A percentile compares a stretch with the other conserved stretches of the same genome.
These are phyloP conservation scores for Sebastes matsubarae DNA, from an alignment of 2,797 vertebrate genomes.

Conservation along the genomic window DNA sequence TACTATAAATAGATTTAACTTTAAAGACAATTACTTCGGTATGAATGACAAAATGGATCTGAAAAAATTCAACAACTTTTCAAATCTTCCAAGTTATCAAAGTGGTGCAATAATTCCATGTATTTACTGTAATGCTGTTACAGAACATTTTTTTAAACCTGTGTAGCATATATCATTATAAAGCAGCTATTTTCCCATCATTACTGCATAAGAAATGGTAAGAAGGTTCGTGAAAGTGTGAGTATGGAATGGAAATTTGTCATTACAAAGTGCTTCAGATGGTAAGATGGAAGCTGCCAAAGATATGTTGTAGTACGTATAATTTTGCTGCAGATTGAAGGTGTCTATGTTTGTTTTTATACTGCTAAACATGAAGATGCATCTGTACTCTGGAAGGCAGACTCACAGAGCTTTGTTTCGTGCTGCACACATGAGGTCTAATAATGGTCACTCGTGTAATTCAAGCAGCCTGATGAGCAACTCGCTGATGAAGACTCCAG, in stretches of 20 bases:
- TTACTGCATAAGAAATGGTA: not conserved
- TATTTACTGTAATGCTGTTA: not conserved
- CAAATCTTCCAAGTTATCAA: not conserved
- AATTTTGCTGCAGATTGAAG: not conserved
- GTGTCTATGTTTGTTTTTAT: not conserved
- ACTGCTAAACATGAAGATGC: not conserved
- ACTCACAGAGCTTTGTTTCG: not conserved
- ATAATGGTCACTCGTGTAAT: conserved; percentile 40
- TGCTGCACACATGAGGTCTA: not conserved
- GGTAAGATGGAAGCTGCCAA: not conserved
- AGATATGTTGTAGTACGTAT: not conserved
- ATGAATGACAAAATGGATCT: not conserved
- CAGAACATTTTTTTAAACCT: not conserved
- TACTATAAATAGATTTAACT: not conserved
- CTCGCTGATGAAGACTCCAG: conserved; percentile 71
- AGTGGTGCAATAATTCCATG: not conserved
- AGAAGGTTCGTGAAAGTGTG: conserved; percentile 1
- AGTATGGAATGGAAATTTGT: not conserved
- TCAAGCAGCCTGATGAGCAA: conserved; percentile 59
- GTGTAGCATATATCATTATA: not conserved
- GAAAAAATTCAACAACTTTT: not conserved
- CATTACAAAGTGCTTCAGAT: not conserved
- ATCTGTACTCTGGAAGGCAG: not conserved
- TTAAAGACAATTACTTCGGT: not conserved
- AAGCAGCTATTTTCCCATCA: not conserved